Evolutionary conservation across 2,888 invertebrate species (phyloP).

Genomic region (Microctonus aethiopoides): DNA sequence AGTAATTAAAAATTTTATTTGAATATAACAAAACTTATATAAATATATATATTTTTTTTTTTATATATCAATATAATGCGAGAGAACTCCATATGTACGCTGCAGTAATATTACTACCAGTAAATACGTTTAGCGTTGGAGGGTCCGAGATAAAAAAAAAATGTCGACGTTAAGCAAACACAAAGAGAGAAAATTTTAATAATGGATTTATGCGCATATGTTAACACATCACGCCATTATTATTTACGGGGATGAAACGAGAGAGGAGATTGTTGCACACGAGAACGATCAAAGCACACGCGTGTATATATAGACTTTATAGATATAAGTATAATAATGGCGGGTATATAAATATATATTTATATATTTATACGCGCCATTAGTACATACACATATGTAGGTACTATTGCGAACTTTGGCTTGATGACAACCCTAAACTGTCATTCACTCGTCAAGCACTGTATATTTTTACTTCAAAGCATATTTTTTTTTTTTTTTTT

Average conservation of each 20-base stretch:
- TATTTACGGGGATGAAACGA: constrained; percentile 41
- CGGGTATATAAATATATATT: not conserved
- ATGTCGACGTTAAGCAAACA: constrained; percentile 63
- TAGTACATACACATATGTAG: too few relatives aligned
- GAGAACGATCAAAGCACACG: constrained; percentile 18
- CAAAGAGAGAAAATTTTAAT: constrained; percentile 58
- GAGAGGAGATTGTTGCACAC: not conserved
- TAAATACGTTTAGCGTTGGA: constrained; percentile 23
- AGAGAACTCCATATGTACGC: constrained; percentile 57
- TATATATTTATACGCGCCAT: constrained; percentile 5
- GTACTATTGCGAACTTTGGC: constrained; percentile 15
- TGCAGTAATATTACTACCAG: too few relatives aligned
- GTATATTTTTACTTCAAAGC: constrained; percentile 2
- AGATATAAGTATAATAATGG: too few relatives aligned
- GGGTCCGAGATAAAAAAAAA: constrained; percentile 30
- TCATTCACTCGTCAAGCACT: constrained; percentile 1
- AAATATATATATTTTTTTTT: constrained; percentile 12
- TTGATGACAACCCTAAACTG: constrained; percentile 34
- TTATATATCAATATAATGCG: constrained; percentile 22
- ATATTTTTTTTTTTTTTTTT: not conserved
- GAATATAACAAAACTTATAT: not conserved
- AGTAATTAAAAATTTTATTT: constrained; percentile 24
- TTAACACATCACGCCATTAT: constrained; percentile 61
- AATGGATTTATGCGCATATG: constrained; percentile 68
- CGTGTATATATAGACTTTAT: constrained; percentile 6